Evolutionary conservation across 2,888 invertebrate species (phyloP), one percentile per base, ranked within the genome.

Genomic region (Callimorpha dominula): DNA sequence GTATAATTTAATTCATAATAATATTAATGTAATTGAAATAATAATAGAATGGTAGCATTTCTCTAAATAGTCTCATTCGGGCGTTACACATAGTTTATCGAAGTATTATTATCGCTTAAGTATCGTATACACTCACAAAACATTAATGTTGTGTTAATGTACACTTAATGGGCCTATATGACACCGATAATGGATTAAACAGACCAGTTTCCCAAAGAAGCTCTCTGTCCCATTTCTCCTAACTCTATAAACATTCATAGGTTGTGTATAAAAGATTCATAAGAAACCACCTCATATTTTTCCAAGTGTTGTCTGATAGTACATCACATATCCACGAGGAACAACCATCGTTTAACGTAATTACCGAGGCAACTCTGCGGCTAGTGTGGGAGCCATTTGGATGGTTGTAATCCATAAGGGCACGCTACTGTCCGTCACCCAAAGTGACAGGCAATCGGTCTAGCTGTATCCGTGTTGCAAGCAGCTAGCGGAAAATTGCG

Each of bases 361-460:
- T 71, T 66, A 54, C 49, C n/a, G 50, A 72, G 71, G 52, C 42
- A 52, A 42, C 50, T 68, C 68, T 43, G 57, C 68, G 69, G 73
- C 65, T 74, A 57, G 71, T 60, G 65, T 60, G 71, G 64, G 54
- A 65, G 64, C 31, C 46, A 54, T 49, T 66, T 63, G 54, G 42
- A 72, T 70, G 52, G 68, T 69, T 69, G 73, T 50, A 70, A 70
- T 72, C 68, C 71, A 74, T 71, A 68, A 71, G 65, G 65, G 68
- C 62, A 68, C 74, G 64, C 63, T 54, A 46, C 57, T 74, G 71
- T 71, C 63, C 74, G 71, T 71, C 71, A 68, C 46, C 60, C 52
- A 71, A 68, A 71, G 71, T 83, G 87, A 83, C 85, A 83, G 82
- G 78, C 83, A 75, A 88, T 85, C 85, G 60, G 75, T 85, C 82